phyloP scores from a whole-genome alignment of 2,113 vertebrate species.

The Indri indri region DNA sequence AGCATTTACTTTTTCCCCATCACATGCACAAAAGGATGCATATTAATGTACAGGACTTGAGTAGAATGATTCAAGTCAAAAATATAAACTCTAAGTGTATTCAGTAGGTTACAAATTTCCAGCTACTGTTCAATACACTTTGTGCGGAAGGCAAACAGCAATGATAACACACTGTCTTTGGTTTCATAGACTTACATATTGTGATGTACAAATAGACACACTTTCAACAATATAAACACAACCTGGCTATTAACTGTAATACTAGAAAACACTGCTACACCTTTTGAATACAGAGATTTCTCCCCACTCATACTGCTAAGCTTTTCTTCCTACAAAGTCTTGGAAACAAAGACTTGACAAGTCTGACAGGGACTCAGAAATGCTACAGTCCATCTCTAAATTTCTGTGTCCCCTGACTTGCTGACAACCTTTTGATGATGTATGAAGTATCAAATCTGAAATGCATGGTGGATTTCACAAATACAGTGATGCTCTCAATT shows the following conservation, averaged over 20 bases:
- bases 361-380: slow-evolving; percentile 50
- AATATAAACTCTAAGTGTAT: not conserved
- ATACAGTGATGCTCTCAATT: not conserved
- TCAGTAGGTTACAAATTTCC: not conserved
- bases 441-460: slow-evolving; percentile 54
- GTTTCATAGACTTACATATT: not conserved
- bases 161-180: not conserved
- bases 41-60: not conserved
- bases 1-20: not conserved
- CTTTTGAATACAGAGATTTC: slow-evolving; percentile 43
- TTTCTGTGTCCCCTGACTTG: slow-evolving; percentile 30
- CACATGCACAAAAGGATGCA: not conserved
- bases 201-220: slow-evolving; percentile 40
- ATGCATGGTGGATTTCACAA: slow-evolving; percentile 36
- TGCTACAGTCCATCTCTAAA: slow-evolving; percentile 20
- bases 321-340: slow-evolving; percentile 38
- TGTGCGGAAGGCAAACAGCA: not conserved
- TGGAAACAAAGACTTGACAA: slow-evolving; percentile 38
- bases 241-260: not conserved
- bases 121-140: not conserved
- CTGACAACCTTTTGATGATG: slow-evolving; percentile 59
- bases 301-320: not conserved
- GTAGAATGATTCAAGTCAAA: not conserved
- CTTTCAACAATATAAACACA: slow-evolving; percentile 32
- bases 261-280: not conserved